phyloP scores from a whole-genome alignment of 2,888 invertebrate genomes.

The Hypolimnas misippus region DNA sequence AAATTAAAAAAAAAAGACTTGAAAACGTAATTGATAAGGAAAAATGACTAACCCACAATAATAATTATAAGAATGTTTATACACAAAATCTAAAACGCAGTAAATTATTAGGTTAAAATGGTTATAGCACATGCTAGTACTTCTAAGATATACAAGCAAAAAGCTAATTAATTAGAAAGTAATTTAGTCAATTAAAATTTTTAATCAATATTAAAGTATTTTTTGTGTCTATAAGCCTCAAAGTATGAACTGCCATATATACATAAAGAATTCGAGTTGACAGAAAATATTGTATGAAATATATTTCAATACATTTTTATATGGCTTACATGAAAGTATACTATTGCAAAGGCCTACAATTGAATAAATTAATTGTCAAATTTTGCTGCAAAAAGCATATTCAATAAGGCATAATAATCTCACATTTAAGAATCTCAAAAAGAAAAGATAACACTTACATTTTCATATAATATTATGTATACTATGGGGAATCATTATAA shows the following conservation, averaged over 20 bases:
- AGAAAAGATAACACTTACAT: no score
- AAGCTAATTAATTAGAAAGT: neutral
- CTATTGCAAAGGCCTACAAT: neutral
- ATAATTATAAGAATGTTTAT: neutral
- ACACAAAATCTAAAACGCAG: neutral
- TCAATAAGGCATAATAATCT: neutral
- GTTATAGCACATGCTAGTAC: no score
- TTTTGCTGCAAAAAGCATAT: neutral
- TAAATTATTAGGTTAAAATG: no score
- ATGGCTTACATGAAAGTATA: neutral
- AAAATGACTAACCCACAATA: slow-evolving; percentile 5
- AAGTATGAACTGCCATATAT: no score
- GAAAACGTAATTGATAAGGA: neutral
- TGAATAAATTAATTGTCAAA: neutral
- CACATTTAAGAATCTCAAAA: neutral
- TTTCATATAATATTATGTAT: no score
- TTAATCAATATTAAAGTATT: neutral
- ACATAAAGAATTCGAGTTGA: neutral
- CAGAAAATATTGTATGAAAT: neutral
- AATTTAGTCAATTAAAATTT: neutral
- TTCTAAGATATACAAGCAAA: neutral
- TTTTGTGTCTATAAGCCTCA: no score
- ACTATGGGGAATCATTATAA: no score
- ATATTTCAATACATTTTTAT: neutral
- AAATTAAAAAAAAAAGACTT: neutral